A percentile compares a stretch with the other conserved stretches of the same genome.
Conservation (phyloP, 2,888 invertebrate genomes). For the Drosophila niveifrons region DNA sequence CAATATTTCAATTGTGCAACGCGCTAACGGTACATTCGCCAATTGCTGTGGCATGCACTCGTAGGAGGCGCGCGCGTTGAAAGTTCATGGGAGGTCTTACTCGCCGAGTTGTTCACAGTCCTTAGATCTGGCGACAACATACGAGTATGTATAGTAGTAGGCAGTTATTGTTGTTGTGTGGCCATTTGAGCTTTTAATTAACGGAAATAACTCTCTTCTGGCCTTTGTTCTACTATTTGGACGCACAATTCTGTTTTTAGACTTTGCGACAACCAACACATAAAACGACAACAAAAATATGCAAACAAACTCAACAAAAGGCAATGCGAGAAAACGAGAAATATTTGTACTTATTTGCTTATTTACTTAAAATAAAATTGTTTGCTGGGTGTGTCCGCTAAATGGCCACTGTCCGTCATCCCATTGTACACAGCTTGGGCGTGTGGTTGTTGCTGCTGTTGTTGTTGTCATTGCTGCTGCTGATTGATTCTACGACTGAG, state of each 20-base stretch:
- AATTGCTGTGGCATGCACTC: conserved; percentile 52
- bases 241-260: conserved; percentile 24
- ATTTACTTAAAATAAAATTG: conserved; percentile 72
- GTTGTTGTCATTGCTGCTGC: conserved; percentile 30
- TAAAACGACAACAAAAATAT: conserved; percentile 1
- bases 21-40: conserved; percentile 69
- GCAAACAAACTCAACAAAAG: conserved; percentile 27
- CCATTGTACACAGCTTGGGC: conserved; percentile 36
- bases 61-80: conserved; percentile 63
- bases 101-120: conserved; percentile 7
- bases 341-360: conserved; percentile 68
- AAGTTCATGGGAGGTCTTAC: conserved; percentile 74
- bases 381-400: conserved; percentile 76
- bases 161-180: neutral
- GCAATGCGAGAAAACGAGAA: conserved; percentile 39
- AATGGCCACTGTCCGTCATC: conserved; percentile 73
- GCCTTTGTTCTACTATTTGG: conserved; percentile 57
- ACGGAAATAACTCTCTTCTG: conserved; percentile 41
- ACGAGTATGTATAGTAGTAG: too few species aligned
- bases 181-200: conserved; percentile 56
- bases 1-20: conserved; percentile 78
- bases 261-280: conserved; percentile 33
- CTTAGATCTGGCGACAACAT: conserved; percentile 3
- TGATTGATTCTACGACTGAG: conserved; percentile 77
- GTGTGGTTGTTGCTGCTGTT: conserved; percentile 39